Conservation (phyloP, 2,888 invertebrate species). For the Drosophila kanekoi region DNA sequence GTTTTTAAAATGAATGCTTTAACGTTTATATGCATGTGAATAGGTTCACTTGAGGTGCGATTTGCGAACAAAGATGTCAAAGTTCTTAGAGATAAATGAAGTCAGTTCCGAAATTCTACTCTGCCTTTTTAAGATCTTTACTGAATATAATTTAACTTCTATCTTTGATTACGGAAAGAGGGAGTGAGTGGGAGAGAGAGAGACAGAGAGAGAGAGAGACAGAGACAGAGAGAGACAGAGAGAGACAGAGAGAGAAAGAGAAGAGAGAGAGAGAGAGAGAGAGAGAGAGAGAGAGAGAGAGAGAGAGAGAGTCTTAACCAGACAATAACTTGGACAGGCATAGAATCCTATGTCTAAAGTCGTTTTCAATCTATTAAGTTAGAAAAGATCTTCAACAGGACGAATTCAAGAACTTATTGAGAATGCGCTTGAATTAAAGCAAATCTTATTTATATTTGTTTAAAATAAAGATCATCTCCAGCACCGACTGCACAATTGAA, state of each 20-base stretch:
- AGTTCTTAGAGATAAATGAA: background rate
- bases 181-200: background rate
- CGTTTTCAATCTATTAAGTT: conserved; percentile 1
- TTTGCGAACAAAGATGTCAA: background rate
- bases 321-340: conserved; percentile 21
- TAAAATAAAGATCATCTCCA: background rate
- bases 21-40: conserved; percentile 40
- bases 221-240: too few species aligned
- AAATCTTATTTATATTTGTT: background rate
- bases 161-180: background rate
- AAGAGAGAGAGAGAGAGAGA: conserved; percentile 6
- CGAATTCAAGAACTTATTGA: background rate
- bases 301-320: conserved; percentile 3
- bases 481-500: conserved; percentile 2
- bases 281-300: conserved; percentile 2
- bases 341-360: background rate
- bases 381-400: background rate
- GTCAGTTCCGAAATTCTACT: too few species aligned
- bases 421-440: background rate
- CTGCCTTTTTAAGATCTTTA: too few species aligned
- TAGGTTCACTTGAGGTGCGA: conserved; percentile 24
- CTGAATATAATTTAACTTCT: background rate
- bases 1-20: conserved; percentile 31
- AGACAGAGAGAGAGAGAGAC: conserved; percentile 5
- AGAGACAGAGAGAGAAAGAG: background rate